Conservation (phyloP, 2,888 invertebrate genomes). For the Polymixis flavicincta region DNA sequence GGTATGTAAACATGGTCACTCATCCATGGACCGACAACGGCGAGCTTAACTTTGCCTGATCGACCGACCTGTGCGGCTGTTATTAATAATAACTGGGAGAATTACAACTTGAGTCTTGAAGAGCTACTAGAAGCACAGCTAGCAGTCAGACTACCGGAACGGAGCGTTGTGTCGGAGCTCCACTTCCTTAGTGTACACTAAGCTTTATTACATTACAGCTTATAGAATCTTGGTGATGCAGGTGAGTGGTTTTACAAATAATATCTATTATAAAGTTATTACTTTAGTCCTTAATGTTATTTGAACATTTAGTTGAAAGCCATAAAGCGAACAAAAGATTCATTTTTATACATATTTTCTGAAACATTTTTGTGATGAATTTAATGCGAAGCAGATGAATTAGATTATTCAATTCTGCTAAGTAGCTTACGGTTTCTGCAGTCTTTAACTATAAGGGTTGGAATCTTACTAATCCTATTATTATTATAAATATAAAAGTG, state of each 20-base stretch:
- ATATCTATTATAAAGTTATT: neutral
- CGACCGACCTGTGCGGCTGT: no score
- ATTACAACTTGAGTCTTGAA: neutral
- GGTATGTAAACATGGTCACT: no score
- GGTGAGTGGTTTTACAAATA: constrained; percentile 1
- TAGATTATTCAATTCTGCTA: neutral
- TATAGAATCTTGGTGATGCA: neutral
- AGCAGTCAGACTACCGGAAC: neutral
- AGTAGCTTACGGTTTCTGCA: neutral
- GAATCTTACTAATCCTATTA: neutral
- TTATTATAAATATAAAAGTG: no score
- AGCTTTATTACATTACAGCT: neutral
- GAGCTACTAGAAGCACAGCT: neutral
- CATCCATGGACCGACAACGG: no score
- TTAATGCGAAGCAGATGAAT: neutral
- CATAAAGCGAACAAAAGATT: neutral
- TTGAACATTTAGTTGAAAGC: neutral
- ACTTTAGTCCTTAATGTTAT: constrained; percentile 11
- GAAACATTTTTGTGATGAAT: neutral
- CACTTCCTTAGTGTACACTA: neutral
- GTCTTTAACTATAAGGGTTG: neutral
- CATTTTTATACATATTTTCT: neutral
- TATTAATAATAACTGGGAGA: no score
- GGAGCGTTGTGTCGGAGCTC: neutral
- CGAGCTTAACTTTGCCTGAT: no score